Conservation (phyloP, 2,888 invertebrate genomes). For the Eupithecia tripunctaria region DNA sequence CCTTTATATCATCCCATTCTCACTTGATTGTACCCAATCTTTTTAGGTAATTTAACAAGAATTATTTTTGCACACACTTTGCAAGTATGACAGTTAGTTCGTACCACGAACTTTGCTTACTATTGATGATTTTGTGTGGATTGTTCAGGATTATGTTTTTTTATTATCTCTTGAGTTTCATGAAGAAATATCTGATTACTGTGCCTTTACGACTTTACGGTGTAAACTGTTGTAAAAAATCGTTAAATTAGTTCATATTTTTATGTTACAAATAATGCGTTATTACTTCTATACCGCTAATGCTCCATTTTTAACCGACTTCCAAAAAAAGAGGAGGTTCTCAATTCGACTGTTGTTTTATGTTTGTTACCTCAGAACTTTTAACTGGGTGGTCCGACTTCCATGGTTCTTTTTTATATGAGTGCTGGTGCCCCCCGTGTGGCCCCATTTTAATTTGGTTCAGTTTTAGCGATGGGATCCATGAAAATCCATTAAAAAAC, state of each 20-base stretch:
- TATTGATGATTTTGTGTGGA: neutral
- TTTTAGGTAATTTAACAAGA: conserved; percentile 2
- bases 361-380: no score
- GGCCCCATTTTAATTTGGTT: no score
- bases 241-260: neutral
- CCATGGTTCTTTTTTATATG: no score
- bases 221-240: neutral
- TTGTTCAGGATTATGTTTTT: neutral
- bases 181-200: neutral
- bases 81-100: neutral
- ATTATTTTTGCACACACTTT: neutral
- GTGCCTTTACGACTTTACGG: no score
- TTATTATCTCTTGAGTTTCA: no score
- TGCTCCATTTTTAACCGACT: no score
- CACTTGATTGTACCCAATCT: conserved; percentile 14
- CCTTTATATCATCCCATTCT: conserved; percentile 31
- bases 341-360: no score
- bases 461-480: no score
- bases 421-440: no score
- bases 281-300: neutral
- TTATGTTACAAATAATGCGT: neutral
- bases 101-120: neutral
- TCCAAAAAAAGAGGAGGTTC: no score
- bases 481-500: no score
- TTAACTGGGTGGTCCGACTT: no score